Conservation (phyloP, 2,888 invertebrate genomes). For the Heliconius hortense region DNA sequence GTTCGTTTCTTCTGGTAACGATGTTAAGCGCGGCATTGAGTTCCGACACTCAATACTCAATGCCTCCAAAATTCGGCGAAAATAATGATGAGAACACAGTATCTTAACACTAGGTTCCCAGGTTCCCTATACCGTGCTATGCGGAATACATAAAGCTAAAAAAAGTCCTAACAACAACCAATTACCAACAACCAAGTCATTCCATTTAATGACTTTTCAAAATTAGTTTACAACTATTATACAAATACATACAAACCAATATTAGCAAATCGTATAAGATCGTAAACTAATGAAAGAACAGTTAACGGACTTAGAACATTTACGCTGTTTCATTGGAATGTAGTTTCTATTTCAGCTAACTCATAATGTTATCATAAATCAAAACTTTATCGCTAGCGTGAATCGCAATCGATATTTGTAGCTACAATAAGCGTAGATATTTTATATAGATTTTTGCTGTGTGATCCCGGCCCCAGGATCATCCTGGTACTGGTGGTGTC, state of each 20-base stretch:
- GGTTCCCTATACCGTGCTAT: too few relatives aligned
- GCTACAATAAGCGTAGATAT: slow-evolving; percentile 13
- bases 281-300: slow-evolving; percentile 36
- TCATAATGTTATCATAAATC: slow-evolving; percentile 39
- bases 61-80: too few relatives aligned
- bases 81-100: too few relatives aligned
- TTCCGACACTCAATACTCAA: too few relatives aligned
- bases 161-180: not conserved
- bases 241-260: not conserved
- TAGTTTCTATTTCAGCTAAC: slow-evolving; percentile 31
- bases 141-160: too few relatives aligned
- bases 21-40: too few relatives aligned
- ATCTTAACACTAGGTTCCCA: too few relatives aligned
- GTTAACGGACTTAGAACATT: slow-evolving; percentile 31
- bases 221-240: not conserved
- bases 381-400: slow-evolving; percentile 40
- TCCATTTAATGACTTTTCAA: not conserved
- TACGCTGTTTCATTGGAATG: slow-evolving; percentile 30
- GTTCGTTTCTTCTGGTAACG: too few relatives aligned
- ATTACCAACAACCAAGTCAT: not conserved
- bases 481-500: too few relatives aligned
- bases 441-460: not conserved
- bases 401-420: slow-evolving; percentile 8
- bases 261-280: slow-evolving; percentile 16
- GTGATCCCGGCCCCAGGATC: too few relatives aligned